A percentile compares a stretch with the other conserved stretches of the same genome.
These are phyloP conservation scores for Lepidurus packardi DNA, from an alignment of 1,140 invertebrate species.

Conservation along the genomic window DNA sequence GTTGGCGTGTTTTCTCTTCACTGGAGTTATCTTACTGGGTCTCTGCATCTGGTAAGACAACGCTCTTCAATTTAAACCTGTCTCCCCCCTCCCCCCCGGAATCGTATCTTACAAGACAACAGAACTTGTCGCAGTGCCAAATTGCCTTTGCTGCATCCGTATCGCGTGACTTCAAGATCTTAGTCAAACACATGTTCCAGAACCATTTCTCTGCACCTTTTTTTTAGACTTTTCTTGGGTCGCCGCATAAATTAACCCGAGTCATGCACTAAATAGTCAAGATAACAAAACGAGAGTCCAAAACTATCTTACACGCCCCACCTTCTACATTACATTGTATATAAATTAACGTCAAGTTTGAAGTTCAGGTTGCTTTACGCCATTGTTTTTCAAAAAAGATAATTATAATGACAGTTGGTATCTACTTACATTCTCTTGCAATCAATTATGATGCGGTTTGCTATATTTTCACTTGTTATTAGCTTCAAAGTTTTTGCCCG, in stretches of 20 bases:
- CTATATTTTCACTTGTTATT: background rate
- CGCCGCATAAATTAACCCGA: constrained; percentile 13
- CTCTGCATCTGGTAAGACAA: constrained; percentile 11
- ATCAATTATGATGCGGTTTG: background rate
- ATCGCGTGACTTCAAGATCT: constrained; percentile 1
- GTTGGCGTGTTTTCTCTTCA: constrained; percentile 21
- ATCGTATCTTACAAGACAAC: background rate
- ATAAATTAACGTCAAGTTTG: background rate
- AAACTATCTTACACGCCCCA: background rate
- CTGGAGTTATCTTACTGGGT: constrained; percentile 18
- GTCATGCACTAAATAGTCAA: constrained; percentile 15
- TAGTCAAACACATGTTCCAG: constrained; percentile 15
- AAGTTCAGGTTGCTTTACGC: background rate
- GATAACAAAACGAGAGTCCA: background rate
- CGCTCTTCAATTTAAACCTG: constrained; percentile 19
- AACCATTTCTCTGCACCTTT: constrained; percentile 3
- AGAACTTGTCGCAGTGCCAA: constrained; percentile 13
- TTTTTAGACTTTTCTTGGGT: background rate
- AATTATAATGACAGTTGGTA: background rate
- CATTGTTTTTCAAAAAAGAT: background rate
- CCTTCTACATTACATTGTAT: background rate
- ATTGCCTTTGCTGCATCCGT: background rate
- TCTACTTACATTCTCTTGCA: background rate
- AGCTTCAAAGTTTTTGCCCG: too few species aligned
- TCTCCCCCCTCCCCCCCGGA: background rate